Evolutionary conservation across 2,888 invertebrate species (phyloP), one percentile per base, ranked within the genome.

Genomic region (Scrobipalpa atriplicella): DNA sequence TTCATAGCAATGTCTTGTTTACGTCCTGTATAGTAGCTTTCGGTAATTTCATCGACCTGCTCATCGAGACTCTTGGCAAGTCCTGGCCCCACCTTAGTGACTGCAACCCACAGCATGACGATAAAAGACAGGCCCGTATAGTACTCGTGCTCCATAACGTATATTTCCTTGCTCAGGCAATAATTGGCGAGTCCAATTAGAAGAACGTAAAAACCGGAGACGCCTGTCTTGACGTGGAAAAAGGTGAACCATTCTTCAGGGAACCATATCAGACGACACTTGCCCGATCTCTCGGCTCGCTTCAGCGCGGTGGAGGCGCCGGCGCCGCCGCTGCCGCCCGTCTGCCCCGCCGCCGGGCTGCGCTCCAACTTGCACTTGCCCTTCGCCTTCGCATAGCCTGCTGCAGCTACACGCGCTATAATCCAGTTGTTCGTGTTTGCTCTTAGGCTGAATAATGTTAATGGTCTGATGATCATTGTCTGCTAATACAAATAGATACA

Each of bases 121-220:
- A 94, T 84, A 62, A 97, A 83, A 0, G 97, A 95, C 10, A 97
- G 70, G 19, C 97, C 97, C 70, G 94, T 94, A 84, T 96, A 96
- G 87, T 95, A 98, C 82, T 99, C 98, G 83, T 99, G 99, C 84
- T 99, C 99, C 93, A 98, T 90, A 0, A 99, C 95, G 81, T 95
- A 97, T 72, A 96, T 95, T 93, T 99, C 99, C 90, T 99, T 99
- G 83, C 98, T 98, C 62, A 97, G 74, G 68, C 98, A 84, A 81
- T 96, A 99, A 41, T 98, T 97, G 18, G 94, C 77, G 0, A 98
- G 77, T 67, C 96, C 96, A 70, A 95, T 87, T 43, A 95, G 95
- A 77, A 99, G 96, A 19, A 97, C 89, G 84, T 99, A 99, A 2
- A 98, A 98, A 9, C 99, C 99, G 86, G 94, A 93, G 76, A 96